Base-by-base conservation (phyloP, 2,797 vertebrate genomes). In the Pagetopsis macropterus region DNA sequence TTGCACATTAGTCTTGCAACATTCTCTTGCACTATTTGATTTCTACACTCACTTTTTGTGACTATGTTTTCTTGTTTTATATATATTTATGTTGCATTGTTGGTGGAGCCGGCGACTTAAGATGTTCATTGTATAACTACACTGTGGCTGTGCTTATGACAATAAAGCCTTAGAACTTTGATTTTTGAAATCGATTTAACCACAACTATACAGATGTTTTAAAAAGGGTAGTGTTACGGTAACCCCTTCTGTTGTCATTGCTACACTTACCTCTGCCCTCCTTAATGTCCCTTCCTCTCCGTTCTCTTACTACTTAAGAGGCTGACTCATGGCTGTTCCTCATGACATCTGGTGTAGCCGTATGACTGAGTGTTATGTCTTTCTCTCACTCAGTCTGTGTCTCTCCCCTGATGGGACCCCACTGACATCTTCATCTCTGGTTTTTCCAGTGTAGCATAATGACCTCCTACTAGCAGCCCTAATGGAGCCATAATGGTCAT, bases 401-500 rank as follows among this genome's bases (percentile, higher is more conserved):
- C 81, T 84, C 84, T 83, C 68, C 84, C 84, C 87, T 85, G 86
- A 88, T 84, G 91, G 89, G 86, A 90, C 82, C 83, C 70, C 68
- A 79, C 85, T 89, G 89, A 89, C 91, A 84, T 91, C 87, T 93
- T 87, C 89, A 90, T 92, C 84, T 82, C 79, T 90, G 83, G 31
- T 83, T 90, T 51, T 94, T 90, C 81, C 83, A 84, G 85, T 81
- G 82, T 73, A 82, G 88, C 89, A 91, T 93, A 92, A 90, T 88
- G 87, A 93, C 90, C 91, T 87, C 85, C 87, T 89, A 74, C 86
- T 76, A 91, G 88, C 77, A 75, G 86, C 84, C 86, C 88, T 94
- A 93, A 94, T 93, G 93, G 93, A 92, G 87, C 88, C 90, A 90
- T 94, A 94, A 93, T 91, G 91, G 91, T 90, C 90, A 86, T 92